Percentiles rank a stretch among this genome's conserved stretches.
phyloP scores from a whole-genome alignment of 1,140 invertebrate genomes.

The Ceratina calcarata region DNA sequence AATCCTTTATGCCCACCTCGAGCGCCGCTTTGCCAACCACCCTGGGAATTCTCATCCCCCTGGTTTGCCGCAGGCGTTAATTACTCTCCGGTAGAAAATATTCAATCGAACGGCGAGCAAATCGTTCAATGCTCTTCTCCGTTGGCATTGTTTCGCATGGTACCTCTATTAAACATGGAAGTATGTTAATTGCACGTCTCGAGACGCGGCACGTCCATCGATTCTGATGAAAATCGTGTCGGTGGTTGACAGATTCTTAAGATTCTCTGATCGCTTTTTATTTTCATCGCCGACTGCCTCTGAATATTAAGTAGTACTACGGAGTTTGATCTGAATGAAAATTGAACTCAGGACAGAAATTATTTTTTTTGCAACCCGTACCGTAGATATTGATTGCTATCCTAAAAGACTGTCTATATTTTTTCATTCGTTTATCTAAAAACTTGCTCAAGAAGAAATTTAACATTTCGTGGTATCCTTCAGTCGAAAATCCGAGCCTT shows the following conservation, averaged over 20 bases:
- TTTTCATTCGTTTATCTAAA: too few species aligned
- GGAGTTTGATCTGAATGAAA: neutral
- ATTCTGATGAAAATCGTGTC: neutral
- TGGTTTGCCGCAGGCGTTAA: constrained; percentile 21
- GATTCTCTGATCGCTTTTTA: neutral
- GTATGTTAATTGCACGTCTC: constrained; percentile 8
- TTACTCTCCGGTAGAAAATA: constrained; percentile 32
- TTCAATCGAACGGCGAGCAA: constrained; percentile 18
- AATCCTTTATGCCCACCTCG: neutral
- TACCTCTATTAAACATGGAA: constrained; percentile 9
- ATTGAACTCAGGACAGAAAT: neutral
- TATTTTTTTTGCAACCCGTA: too few species aligned
- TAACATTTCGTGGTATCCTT: neutral
- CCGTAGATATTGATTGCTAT: too few species aligned
- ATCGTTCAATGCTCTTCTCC: constrained; percentile 7
- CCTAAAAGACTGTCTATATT: too few species aligned
- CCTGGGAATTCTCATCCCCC: neutral
- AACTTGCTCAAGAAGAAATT: too few species aligned
- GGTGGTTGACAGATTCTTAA: neutral
- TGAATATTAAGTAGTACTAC: neutral
- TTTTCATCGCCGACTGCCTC: neutral
- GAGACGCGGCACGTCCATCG: neutral
- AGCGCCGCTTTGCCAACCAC: neutral
- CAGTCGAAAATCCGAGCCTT: neutral
- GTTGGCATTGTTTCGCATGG: constrained; percentile 12